Base-by-base conservation (phyloP, 1,140 invertebrate species). In the Micrasema longulum region DNA sequence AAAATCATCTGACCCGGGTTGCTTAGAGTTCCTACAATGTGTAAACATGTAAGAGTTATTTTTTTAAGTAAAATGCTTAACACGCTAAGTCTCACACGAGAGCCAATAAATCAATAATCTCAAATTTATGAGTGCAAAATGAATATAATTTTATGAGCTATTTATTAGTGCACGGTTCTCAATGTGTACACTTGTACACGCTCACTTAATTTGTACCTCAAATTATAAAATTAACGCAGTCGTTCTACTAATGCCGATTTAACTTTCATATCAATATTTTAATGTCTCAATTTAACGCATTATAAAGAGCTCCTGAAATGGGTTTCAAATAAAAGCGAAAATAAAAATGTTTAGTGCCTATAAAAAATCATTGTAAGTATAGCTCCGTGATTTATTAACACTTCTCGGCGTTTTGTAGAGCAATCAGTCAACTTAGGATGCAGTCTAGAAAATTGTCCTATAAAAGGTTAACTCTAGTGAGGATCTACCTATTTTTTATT, bases 271-370 rank as follows among this genome's bases (percentile, higher is more conserved):
- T 50, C 45, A 66, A 66, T 66, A 66, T 66, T 66, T 63, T 52
- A 64, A 66, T 22, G 64, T 50, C 64, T 66, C 64, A 66, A 66
- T 66, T 52, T 52, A 66, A 66, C 60, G 60, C 60, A 64, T 64
- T 64, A 64, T 64, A 64, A 64, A 64, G 60, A 64, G 60, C 60
- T 64, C 60, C 60, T 45, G 60, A 64, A 64, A 45, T 64, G 60
- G 60, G 22, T 64, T 64, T 64, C 60, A 64, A 64, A 64, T 64
- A 64, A 64, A 64, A 64, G 18, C 47, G 60, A 64, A 64, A 64
- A 64, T 64, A 64, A 64, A 64, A 31, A 31, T 47, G 18, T 64
- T 64, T 26, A 64, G 60, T 64, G 60, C 60, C 60, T 64, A 64
- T 64, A 64, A 64, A 64, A 62, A 64, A 26, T 64, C 43, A 64